Evolutionary conservation across 92 coral and sea anemone genomes (phyloP), one percentile per base, ranked within the genome.

Genomic region (Phenganax marumi): DNA sequence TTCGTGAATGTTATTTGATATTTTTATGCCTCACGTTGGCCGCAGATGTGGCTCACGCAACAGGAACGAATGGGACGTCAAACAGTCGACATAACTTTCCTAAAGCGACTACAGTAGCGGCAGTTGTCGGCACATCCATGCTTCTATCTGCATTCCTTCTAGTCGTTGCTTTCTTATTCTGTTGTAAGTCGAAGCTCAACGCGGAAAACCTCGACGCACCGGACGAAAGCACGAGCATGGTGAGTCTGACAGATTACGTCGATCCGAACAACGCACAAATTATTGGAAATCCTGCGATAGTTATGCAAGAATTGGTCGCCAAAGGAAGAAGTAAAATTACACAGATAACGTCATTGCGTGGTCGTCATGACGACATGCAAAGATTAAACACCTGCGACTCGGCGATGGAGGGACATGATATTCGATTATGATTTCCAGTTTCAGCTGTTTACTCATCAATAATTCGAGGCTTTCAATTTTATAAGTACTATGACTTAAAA

Each of bases 161-260:
- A 51, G 56, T 74, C 64, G 61, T 74, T 10, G 79, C 79, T 22
- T 74, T 74, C 16, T 22, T 74, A 14, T 74, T 74, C 52, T 74
- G 79, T n/a, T 74, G 79, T 14, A 74, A 74, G 52, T 74, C 79
- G 7, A 52, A 26, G 17, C 63, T 74, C 43, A 52, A 52, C 62
- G 52, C 79, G 49, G 61, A 25, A 56, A 50, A 49, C 25, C 2
- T 21, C 62, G 79, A 74, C 60, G 25, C 62, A 47, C 79, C 60
- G 12, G 79, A 74, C 43, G 79, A 74, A 17, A 74, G 79, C 46
- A 74, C 79, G 48, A 74, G 79, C 65, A 74, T 74, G 79, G 56
- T 74, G 13, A 74, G 79, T 24, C 62, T 74, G 64, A 74, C 79
- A 12, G 79, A 74, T 74, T 47, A 52, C 21, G 47, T 52, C n/a